Conservation (phyloP, 2,113 vertebrate genomes). For the Lepus europaeus region DNA sequence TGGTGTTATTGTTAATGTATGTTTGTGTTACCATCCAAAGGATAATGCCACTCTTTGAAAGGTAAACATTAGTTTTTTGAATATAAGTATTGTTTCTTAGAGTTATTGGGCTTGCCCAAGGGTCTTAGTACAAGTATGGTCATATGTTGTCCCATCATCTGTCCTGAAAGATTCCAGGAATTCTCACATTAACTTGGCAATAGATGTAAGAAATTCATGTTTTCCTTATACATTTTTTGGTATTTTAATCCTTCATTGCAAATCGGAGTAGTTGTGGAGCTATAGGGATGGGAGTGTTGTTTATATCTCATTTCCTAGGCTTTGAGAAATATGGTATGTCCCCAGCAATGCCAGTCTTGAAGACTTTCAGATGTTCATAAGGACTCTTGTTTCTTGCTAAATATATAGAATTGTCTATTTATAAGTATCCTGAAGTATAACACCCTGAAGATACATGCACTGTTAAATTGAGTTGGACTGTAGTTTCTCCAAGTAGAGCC, state of each 20-base stretch:
- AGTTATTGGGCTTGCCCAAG: background rate
- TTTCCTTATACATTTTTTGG: background rate
- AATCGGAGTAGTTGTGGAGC: background rate
- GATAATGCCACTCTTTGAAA: background rate
- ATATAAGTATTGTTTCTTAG: background rate
- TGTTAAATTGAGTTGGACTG: background rate
- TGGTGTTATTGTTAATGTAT: background rate
- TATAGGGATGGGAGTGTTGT: too few relatives aligned
- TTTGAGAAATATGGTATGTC: background rate
- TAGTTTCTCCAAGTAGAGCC: background rate
- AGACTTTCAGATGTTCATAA: background rate
- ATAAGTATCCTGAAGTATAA: background rate
- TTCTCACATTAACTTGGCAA: background rate
- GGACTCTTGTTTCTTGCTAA: background rate
- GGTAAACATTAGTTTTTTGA: background rate
- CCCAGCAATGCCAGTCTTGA: background rate
- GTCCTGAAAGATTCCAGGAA: background rate
- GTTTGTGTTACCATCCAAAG: background rate
- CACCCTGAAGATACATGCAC: background rate
- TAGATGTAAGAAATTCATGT: background rate
- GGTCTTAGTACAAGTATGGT: background rate
- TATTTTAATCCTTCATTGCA: background rate
- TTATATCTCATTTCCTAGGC: background rate
- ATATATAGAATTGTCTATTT: background rate
- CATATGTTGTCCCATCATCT: background rate